Percentiles rank a stretch among this genome's conserved stretches.
These are phyloP conservation scores for Megalopta genalis DNA, from an alignment of 1,140 invertebrate genomes.

Conservation along the genomic window DNA sequence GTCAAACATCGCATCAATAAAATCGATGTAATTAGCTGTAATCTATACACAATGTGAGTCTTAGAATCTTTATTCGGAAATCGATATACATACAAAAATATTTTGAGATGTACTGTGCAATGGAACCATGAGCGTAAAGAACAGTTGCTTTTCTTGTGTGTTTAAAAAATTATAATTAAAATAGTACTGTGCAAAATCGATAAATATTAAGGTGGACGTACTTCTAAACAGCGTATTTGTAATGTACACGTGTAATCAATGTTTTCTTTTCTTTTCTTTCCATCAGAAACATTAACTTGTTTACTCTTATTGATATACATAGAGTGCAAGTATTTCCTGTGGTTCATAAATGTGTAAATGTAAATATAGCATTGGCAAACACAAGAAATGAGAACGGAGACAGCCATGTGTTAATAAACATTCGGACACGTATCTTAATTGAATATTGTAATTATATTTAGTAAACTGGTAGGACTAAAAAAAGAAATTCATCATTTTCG, in stretches of 20 bases:
- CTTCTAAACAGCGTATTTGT: conserved; percentile 34
- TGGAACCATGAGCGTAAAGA: conserved; percentile 38
- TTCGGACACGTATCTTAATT: background rate
- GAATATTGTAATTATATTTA: conserved; percentile 9
- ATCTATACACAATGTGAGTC: background rate
- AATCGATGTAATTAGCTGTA: background rate
- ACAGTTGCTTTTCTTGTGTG: conserved; percentile 23
- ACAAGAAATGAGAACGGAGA: background rate
- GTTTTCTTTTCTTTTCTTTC: background rate
- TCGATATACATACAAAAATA: background rate
- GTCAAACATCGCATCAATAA: background rate
- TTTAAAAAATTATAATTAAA: conserved; percentile 52
- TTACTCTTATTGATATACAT: conserved; percentile 5
- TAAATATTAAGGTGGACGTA: conserved; percentile 39
- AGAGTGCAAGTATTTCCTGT: conserved; percentile 7
- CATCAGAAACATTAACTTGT: background rate
- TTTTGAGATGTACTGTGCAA: conserved; percentile 53
- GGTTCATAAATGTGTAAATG: conserved; percentile 3
- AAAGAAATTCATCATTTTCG: conserved; percentile 13
- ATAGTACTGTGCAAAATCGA: conserved; percentile 47
- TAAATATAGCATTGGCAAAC: conserved; percentile 21
- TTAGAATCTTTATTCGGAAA: background rate
- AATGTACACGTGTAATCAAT: conserved; percentile 10
- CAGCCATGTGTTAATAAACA: background rate
- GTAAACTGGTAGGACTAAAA: background rate